Base-by-base conservation (phyloP, 2,888 invertebrate species). In the Agapetus fuscipes region DNA sequence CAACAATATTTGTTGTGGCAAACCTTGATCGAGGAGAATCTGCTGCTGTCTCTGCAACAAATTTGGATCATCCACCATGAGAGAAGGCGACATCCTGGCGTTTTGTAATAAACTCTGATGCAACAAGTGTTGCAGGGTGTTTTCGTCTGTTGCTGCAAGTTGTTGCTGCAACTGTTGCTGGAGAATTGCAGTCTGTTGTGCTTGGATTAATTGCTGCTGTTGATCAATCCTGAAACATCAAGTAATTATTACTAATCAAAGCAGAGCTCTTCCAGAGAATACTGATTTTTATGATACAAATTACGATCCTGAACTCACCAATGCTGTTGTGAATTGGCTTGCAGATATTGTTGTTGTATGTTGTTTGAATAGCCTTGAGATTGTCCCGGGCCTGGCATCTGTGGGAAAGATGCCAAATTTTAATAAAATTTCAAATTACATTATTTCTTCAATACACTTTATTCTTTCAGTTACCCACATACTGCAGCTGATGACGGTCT, bases 91-190 rank as follows among this genome's bases (percentile, higher is more conserved):
- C 50, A 66, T 63, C 39, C 70, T 54, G 27, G 66, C 64, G 50
- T 70, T 53, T 39, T 64, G 74, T 53, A 74, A 68, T 29, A 72
- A 62, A 49, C 73, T 73, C 48, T 75, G 73, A 45, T 74, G 74
- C 25, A 76, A 61, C 44, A 74, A 64, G 26, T 66, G 66, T 53
- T 76, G 74, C 59, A 77, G 67, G 28, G 70, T 65, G 32, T 71
- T 64, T 48, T 71, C 68, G 40, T 66, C 66, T 45, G 61, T 64
- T 49, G 62, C 61, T 7, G 64, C 65, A 43, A 69, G 67, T 50
- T 73, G 70, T 50, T 73, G 73, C 45, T 72, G 65, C 51, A 73
- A 62, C 42, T 74, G 73, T 48, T 76, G 75, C 16, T 56, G 56
- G 6, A 72, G 55, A 11, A 46, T 27, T 1, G 63, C 56, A 39